Evolutionary conservation across 2,797 vertebrate genomes (phyloP).

Genomic region (Acipenser oxyrinchus): DNA sequence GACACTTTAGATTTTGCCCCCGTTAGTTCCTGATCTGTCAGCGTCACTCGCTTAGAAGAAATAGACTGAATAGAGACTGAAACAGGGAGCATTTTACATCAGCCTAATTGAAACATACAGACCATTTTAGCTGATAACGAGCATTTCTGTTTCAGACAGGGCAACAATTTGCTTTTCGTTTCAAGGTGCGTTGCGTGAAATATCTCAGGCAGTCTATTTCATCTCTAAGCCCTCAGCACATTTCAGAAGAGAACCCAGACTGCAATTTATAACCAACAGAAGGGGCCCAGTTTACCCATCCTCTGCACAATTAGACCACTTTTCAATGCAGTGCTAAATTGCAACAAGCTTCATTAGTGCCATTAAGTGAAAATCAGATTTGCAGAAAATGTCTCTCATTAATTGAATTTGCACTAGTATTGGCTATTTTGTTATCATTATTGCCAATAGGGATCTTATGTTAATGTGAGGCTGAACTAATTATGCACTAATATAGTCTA

Average conservation of each 20-base stretch:
- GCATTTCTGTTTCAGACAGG: neutral
- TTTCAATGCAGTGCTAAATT: neutral
- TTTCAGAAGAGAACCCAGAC: no score
- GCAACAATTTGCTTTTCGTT: neutral
- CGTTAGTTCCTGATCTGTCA: no score
- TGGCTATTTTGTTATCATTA: neutral
- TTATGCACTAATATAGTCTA: neutral
- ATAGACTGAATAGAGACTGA: neutral
- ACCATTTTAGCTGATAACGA: neutral
- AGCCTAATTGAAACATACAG: neutral
- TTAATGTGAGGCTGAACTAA: neutral
- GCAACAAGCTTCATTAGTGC: neutral
- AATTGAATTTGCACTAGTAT: no score
- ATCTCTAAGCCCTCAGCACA: no score
- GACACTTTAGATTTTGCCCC: no score
- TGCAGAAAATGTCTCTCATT: neutral
- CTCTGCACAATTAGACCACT: neutral
- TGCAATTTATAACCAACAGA: no score
- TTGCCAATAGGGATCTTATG: neutral
- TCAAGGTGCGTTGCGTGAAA: neutral
- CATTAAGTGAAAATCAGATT: conserved; percentile 4
- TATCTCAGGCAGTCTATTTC: no score
- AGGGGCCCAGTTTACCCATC: neutral
- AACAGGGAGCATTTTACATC: neutral
- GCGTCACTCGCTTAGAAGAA: no score